Evolutionary conservation across 2,113 vertebrate species (phyloP).

Genomic region (Dunckerocampus dactyliophorus): DNA sequence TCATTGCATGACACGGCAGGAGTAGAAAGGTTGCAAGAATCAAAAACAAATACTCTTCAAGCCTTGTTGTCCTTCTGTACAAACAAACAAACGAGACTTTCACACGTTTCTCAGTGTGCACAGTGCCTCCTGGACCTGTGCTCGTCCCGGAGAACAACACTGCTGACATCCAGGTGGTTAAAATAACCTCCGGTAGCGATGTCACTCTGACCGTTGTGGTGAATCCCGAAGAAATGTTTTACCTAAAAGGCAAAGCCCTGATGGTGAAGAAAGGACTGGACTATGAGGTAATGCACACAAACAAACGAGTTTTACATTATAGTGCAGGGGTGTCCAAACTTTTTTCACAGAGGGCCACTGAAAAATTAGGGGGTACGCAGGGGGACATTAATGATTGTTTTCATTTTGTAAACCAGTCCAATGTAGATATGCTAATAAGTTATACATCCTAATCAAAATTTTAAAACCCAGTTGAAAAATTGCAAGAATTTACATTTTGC

Average conservation of each 20-base stretch:
- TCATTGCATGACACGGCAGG: no score
- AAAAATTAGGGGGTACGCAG: no score
- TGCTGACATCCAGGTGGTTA: conserved; percentile 53
- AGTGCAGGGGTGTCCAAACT: neutral
- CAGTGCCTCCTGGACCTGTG: conserved; percentile 57
- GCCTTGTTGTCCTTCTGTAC: neutral
- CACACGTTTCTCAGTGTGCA: conserved; percentile 59
- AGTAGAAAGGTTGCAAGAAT: neutral
- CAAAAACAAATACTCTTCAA: neutral
- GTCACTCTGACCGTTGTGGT: conserved; percentile 51
- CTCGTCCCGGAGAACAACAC: conserved; percentile 69
- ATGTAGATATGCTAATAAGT: no score
- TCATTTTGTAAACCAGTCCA: no score
- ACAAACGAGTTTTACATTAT: neutral
- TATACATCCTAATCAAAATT: no score
- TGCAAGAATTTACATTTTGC: no score
- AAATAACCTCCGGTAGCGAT: conserved; percentile 50
- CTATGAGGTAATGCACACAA: conserved; percentile 64
- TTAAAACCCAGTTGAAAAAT: no score
- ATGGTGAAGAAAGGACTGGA: conserved; percentile 70
- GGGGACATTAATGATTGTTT: no score
- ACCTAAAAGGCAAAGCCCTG: conserved; percentile 57
- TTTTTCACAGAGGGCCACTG: neutral
- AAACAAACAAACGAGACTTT: neutral
- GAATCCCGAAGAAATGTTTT: conserved; percentile 69